Percentiles rank a stretch among this genome's conserved stretches.
These are phyloP conservation scores for Homalodisca vitripennis DNA, from an alignment of 1,140 invertebrate species.

Conservation along the genomic window DNA sequence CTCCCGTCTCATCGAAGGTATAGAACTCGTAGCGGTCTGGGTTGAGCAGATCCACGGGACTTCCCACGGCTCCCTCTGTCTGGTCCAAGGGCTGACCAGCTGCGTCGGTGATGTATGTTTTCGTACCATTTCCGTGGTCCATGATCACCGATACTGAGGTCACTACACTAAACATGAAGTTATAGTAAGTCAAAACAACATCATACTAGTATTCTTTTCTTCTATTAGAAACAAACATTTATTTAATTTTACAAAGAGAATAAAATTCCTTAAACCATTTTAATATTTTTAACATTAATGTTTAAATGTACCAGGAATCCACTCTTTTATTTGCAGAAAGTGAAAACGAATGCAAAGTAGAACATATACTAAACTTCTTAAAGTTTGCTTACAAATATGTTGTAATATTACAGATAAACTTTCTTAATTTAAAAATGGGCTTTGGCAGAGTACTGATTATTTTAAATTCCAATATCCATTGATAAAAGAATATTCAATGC, in stretches of 20 bases:
- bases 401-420: no score
- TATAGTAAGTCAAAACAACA: neutral
- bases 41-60: conserved; percentile 69
- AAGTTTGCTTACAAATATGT: no score
- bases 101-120: conserved; percentile 58
- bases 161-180: conserved; percentile 53
- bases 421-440: no score
- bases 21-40: conserved; percentile 82
- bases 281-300: no score
- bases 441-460: no score
- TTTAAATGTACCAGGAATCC: no score
- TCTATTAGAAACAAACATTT: neutral
- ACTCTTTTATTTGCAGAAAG: neutral
- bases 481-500: no score
- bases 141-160: conserved; percentile 61
- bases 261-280: no score
- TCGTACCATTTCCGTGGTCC: conserved; percentile 55
- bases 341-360: neutral
- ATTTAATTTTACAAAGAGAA: neutral
- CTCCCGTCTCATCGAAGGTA: conserved; percentile 76
- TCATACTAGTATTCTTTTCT: neutral
- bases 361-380: no score
- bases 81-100: conserved; percentile 56
- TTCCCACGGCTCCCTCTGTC: conserved; percentile 52
- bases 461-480: no score